phyloP scores from a whole-genome alignment of 92 coral and sea anemone species.

The Porites lobata region DNA sequence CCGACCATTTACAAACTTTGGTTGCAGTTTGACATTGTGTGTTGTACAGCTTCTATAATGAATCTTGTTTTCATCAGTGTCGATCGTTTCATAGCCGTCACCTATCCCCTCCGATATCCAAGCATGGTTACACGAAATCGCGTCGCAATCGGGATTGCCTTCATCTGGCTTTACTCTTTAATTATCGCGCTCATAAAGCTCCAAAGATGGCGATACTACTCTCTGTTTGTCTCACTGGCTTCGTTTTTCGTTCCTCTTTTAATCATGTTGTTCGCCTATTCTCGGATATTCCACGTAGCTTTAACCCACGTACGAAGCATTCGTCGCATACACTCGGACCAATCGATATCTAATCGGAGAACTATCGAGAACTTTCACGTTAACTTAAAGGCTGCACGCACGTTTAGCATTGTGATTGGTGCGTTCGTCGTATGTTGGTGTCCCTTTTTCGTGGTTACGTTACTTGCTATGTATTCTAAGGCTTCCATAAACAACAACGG shows the following conservation, averaged over 20 bases:
- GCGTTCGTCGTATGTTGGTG: constrained; percentile 80
- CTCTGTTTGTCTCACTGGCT: constrained; percentile 69
- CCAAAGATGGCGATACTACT: constrained; percentile 59
- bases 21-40: constrained; percentile 71
- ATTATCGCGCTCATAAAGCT: constrained; percentile 57
- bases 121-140: constrained; percentile 66
- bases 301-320: constrained; percentile 78
- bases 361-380: constrained; percentile 58
- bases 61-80: constrained; percentile 82
- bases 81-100: constrained; percentile 87
- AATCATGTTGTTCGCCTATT: constrained; percentile 75
- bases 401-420: constrained; percentile 86
- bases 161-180: constrained; percentile 77
- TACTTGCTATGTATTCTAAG: constrained; percentile 43
- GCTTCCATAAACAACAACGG: constrained; percentile 20
- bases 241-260: constrained; percentile 74
- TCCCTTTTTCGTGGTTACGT: constrained; percentile 69
- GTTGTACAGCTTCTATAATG: constrained; percentile 79
- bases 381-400: constrained; percentile 88
- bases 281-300: constrained; percentile 81
- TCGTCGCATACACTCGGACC: constrained; percentile 68
- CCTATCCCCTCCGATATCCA: constrained; percentile 73
- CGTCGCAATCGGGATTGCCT: constrained; percentile 62
- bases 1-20: constrained; percentile 70
- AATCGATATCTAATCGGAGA: constrained; percentile 43